phyloP scores from a whole-genome alignment of 2,113 vertebrate genomes.

The Mus musculus region GRCm39 chr5:126432001-126432500 shows the following conservation, averaged over 20 bases:
- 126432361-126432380: slow-evolving; percentile 33
- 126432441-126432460: background rate
- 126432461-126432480: background rate
- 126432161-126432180: slow-evolving; percentile 29
- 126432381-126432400: background rate
- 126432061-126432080: background rate
- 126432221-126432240: slow-evolving; percentile 82
- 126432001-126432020: background rate
- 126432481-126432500: background rate
- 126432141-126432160: slow-evolving; percentile 78
- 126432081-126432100: slow-evolving; percentile 62
- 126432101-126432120: slow-evolving; percentile 36
- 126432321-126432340: slow-evolving; percentile 47
- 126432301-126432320: slow-evolving; percentile 65
- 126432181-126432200: slow-evolving; percentile 67
- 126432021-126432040: background rate
- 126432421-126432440: background rate
- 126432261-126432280: slow-evolving; percentile 3
- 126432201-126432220: slow-evolving; percentile 79
- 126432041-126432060: background rate
- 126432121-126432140: slow-evolving; percentile 23
- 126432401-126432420: background rate
- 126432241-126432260: slow-evolving; percentile 68
- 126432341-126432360: slow-evolving; percentile 68
- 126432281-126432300: slow-evolving; percentile 32